These are phyloP conservation scores for Haliclona indistincta DNA, from an alignment of 37 sponge, comb jelly and placozoan species.

Conservation along the genomic window DNA sequence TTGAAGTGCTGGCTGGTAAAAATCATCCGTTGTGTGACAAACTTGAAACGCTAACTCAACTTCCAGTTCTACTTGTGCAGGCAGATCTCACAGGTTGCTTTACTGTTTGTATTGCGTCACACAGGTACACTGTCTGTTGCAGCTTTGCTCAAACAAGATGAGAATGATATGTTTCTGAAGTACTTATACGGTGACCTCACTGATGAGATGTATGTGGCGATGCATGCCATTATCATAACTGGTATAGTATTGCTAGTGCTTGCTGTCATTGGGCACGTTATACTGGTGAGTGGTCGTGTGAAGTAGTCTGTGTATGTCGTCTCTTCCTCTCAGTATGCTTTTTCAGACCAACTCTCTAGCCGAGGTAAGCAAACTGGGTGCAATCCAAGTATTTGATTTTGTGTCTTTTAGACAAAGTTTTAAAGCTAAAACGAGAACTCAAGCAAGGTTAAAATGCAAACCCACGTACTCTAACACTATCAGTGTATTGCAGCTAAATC, in stretches of 20 bases:
- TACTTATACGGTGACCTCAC: constrained; percentile 24
- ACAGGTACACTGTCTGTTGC: neutral
- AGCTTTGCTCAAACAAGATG: neutral
- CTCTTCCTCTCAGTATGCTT: neutral
- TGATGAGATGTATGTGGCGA: constrained; percentile 6
- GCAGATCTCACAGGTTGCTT: neutral
- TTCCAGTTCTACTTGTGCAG: neutral
- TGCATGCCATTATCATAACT: constrained; percentile 11
- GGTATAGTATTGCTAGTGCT: constrained; percentile 6
- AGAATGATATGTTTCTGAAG: neutral
- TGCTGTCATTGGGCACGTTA: constrained; percentile 12
- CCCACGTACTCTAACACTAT: neutral
- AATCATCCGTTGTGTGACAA: neutral
- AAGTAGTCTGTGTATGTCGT: neutral
- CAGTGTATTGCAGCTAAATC: constrained; percentile 18
- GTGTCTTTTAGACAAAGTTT: neutral
- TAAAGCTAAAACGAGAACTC: neutral
- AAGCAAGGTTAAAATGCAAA: neutral
- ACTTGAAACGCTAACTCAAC: neutral
- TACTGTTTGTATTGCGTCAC: neutral
- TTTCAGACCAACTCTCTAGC: constrained; percentile 15
- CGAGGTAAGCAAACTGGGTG: neutral
- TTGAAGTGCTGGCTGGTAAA: neutral
- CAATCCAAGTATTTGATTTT: neutral
- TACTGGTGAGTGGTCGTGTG: constrained; percentile 26